phyloP scores from a whole-genome alignment of 37 sponge, comb jelly and placozoan species.

The Diacarnus erythraeanus region DNA sequence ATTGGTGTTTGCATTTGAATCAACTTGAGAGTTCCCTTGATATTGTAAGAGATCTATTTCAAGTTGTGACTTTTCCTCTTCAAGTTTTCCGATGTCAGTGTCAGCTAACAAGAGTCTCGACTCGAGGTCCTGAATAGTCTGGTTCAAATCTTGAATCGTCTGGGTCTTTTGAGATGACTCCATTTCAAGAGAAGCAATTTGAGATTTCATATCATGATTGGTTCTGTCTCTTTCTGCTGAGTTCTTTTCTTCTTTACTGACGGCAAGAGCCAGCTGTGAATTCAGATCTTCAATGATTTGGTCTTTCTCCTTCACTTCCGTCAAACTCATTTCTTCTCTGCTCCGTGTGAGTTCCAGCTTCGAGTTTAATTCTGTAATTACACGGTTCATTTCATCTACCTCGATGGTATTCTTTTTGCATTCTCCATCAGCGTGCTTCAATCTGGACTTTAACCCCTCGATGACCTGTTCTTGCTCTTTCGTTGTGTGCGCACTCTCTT shows the following conservation, averaged over 20 bases:
- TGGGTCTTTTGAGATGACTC: not conserved
- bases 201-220: not conserved
- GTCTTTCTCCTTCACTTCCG: not conserved
- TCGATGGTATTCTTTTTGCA: not conserved
- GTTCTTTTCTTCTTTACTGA: not conserved
- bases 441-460: not conserved
- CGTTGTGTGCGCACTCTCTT: not conserved
- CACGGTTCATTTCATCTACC: constrained; percentile 5
- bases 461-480: not conserved
- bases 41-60: constrained; percentile 4
- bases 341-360: constrained; percentile 14
- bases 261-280: not conserved
- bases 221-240: not conserved
- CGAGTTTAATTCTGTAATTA: not conserved
- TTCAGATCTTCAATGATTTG: not conserved
- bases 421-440: not conserved
- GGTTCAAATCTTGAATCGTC: constrained; percentile 10
- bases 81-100: constrained; percentile 1
- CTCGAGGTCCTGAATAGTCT: constrained; percentile 2
- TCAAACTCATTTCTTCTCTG: not conserved
- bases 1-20: not conserved
- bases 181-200: not conserved
- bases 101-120: not conserved
- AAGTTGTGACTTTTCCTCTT: constrained; percentile 6
- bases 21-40: not conserved